Base-by-base conservation (phyloP, 2,797 vertebrate genomes). In the Neostethus bicornis region DNA sequence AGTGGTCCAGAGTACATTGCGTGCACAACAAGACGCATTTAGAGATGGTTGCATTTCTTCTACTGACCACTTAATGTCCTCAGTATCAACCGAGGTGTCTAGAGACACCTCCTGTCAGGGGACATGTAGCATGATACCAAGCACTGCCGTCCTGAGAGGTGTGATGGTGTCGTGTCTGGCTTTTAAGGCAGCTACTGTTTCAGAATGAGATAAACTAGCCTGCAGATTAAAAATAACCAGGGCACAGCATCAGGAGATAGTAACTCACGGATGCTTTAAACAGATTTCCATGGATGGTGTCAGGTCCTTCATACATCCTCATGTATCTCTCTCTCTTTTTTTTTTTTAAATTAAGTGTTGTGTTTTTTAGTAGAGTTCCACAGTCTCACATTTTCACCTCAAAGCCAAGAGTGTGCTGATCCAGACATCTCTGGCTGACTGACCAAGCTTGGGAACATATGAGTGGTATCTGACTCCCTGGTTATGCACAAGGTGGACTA, bases 401-500 rank as follows among this genome's bases (percentile, higher is more conserved):
- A 54, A 41, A 70, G 39, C 17, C 24, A 7, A 45, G 52, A 44
- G 53, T 68, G 31, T 42, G 44, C 26, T 16, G 65, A 44, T 24
- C 17, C 51, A 31, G 14, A 50, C 28, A 21, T 70, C 45, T 61
- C 43, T 7, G 14, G 42, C 44, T 5, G 6, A 17, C 11, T 4
- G 66, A 70, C 26, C 13, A 16, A 42, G 52, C 21, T 19, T 17
- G 45, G 48, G 38, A 31, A n/a, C n/a, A n/a, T 60, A 47, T 11
- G n/a, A 17, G 3, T 56, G 66, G 51, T 62, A 60, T 64, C 68
- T 73, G 76, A 84, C 63, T 65, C 63, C 50, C 16, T 21, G 54
- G 75, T 53, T 69, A 80, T 78, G 70, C 61, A 51, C 56, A 14
- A 5, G 73, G 63, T n/a, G 43, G 46, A 28, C 73, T 83, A 86